Conservation (phyloP, 2,113 vertebrate species). For the Natator depressus region DNA sequence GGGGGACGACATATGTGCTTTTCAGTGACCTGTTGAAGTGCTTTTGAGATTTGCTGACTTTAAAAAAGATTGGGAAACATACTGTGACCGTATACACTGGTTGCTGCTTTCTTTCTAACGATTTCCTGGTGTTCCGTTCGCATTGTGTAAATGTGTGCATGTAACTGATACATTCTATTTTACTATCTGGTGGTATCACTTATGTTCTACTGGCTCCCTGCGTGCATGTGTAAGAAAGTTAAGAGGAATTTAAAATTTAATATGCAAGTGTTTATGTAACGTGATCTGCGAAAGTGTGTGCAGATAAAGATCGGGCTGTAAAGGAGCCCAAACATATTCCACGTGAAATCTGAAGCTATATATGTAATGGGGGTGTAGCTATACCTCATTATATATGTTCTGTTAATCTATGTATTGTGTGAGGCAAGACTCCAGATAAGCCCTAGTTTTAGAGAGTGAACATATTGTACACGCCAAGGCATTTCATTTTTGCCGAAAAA, state of each 20-base stretch:
- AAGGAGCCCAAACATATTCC: background rate
- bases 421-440: background rate
- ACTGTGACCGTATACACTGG: background rate
- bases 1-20: background rate
- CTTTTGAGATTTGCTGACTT: background rate
- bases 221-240: no score
- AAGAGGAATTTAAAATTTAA: no score
- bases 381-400: background rate
- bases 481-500: background rate
- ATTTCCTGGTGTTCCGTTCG: background rate
- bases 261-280: background rate
- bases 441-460: background rate
- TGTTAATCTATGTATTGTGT: background rate
- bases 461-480: background rate
- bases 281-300: background rate
- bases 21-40: background rate
- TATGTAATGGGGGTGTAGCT: background rate
- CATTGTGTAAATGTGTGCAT: background rate
- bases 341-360: background rate
- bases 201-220: background rate
- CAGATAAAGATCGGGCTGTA: background rate
- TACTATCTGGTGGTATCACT: background rate
- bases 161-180: background rate
- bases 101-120: background rate
- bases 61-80: background rate